phyloP scores from a whole-genome alignment of 2,113 vertebrate genomes.

The human region GRCh38 chrX:53073001-53073500 shows the following conservation, averaged over 20 bases:
- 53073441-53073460: background rate
- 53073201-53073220: too few species aligned
- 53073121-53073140: too few species aligned
- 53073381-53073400: background rate
- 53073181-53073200: too few species aligned
- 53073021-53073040: too few species aligned
- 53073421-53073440: background rate
- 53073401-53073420: background rate
- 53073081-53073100: too few species aligned
- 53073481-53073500: background rate
- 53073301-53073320: background rate
- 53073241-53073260: background rate
- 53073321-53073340: background rate
- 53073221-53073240: background rate
- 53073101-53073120: too few species aligned
- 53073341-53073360: background rate
- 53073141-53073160: too few species aligned
- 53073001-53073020: too few species aligned
- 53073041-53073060: too few species aligned
- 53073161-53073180: too few species aligned
- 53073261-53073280: background rate
- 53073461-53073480: background rate
- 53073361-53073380: background rate
- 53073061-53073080: too few species aligned
- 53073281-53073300: background rate